Conservation (phyloP, 1,140 invertebrate genomes). For the Macrocentrus cingulum region DNA sequence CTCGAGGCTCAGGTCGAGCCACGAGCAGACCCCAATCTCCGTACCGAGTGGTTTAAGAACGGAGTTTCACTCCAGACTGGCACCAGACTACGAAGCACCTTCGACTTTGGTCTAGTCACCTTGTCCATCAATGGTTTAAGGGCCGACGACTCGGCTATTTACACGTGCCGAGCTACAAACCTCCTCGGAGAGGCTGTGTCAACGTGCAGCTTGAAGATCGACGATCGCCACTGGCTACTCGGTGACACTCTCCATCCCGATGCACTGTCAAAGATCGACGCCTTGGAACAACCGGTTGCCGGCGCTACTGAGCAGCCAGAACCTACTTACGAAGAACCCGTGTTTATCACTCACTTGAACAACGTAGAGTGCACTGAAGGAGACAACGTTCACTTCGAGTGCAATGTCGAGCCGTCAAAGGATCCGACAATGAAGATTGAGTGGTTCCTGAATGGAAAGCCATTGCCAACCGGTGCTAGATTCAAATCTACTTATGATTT, state of each 20-base stretch:
- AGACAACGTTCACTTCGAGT: conserved; percentile 92
- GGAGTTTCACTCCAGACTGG: conserved; percentile 82
- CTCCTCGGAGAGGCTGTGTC: conserved; percentile 88
- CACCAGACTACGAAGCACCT: conserved; percentile 82
- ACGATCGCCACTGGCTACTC: conserved; percentile 83
- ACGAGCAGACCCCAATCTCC: conserved; percentile 90
- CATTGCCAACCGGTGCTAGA: conserved; percentile 75
- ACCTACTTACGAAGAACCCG: conserved; percentile 78
- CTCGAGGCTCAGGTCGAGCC: conserved; percentile 95
- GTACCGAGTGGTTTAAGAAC: conserved; percentile 92
- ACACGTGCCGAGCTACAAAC: conserved; percentile 91
- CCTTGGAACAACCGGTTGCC: conserved; percentile 78
- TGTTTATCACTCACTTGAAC: conserved; percentile 89
- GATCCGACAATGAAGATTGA: conserved; percentile 93
- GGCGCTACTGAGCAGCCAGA: conserved; percentile 68
- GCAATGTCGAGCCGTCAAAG: conserved; percentile 89
- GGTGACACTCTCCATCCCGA: conserved; percentile 89
- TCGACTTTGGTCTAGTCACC: conserved; percentile 92
- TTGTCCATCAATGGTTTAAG: conserved; percentile 85
- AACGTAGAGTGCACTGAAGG: conserved; percentile 88
- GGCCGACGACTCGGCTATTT: conserved; percentile 89
- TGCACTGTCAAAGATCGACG: conserved; percentile 82
- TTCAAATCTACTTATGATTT: conserved; percentile 88
- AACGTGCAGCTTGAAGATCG: conserved; percentile 86
- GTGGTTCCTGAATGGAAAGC: conserved; percentile 87